These are phyloP conservation scores for Phylloscopus collybita DNA, from an alignment of 2,797 vertebrate species.

Conservation along the genomic window DNA sequence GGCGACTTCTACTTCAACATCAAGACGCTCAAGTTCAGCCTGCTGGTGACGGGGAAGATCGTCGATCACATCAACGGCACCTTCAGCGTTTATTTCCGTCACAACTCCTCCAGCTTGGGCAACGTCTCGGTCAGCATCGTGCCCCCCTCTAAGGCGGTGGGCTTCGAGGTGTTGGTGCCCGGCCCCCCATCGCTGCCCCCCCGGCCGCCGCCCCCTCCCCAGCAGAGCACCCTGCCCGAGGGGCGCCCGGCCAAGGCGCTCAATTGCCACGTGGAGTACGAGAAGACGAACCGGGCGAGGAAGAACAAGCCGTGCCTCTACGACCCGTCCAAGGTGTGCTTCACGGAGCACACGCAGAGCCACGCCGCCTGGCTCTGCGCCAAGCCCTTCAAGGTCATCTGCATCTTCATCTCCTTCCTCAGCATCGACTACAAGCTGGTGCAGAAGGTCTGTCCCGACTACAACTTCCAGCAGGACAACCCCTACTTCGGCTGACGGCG, in stretches of 20 bases:
- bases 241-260: slow-evolving; percentile 89
- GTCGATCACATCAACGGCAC: slow-evolving; percentile 98
- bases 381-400: slow-evolving; percentile 99
- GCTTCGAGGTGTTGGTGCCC: slow-evolving; percentile 87
- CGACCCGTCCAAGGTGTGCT: slow-evolving; percentile 94
- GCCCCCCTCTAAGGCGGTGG: slow-evolving; percentile 92
- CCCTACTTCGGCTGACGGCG: slow-evolving; percentile 88
- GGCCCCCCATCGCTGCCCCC: slow-evolving; percentile 71
- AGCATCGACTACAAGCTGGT: slow-evolving; percentile 99
- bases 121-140: slow-evolving; percentile 97
- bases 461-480: slow-evolving; percentile 97
- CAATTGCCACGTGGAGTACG: slow-evolving; percentile 96
- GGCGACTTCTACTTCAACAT: slow-evolving; percentile 97
- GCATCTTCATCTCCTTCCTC: slow-evolving; percentile 98
- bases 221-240: slow-evolving; percentile 86
- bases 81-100: slow-evolving; percentile 96
- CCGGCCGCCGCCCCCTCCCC: neutral
- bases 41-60: slow-evolving; percentile 96
- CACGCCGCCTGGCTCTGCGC: slow-evolving; percentile 95
- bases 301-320: slow-evolving; percentile 96
- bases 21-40: slow-evolving; percentile 93
- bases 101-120: slow-evolving; percentile 96
- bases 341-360: slow-evolving; percentile 96
- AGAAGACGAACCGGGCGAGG: slow-evolving; percentile 94
- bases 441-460: slow-evolving; percentile 98